Percentiles rank a stretch among this genome's conserved stretches.
Conservation (phyloP, 2,113 vertebrate genomes). For the Mirounga angustirostris region DNA sequence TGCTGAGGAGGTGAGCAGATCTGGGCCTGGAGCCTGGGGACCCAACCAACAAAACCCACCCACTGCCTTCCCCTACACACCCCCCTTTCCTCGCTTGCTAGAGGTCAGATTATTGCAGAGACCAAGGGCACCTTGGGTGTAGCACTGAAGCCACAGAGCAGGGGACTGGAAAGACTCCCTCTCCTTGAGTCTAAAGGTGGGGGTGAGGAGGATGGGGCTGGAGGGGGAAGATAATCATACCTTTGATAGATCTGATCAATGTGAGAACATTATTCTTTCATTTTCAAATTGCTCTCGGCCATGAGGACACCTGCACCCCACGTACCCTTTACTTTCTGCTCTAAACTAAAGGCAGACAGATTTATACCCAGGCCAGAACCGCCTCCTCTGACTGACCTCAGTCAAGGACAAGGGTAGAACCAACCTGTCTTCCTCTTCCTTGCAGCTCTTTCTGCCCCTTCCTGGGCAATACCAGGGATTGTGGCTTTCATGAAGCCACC, state of each 20-base stretch:
- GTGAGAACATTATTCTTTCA: background rate
- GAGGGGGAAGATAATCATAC: background rate
- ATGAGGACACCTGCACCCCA: background rate
- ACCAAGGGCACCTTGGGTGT: background rate
- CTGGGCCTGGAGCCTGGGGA: background rate
- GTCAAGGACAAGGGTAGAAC: background rate
- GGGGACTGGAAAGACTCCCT: background rate
- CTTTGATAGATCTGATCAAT: background rate
- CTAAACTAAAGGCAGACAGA: background rate
- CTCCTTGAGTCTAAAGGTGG: background rate
- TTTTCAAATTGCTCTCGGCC: constrained; percentile 22
- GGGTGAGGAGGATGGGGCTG: background rate
- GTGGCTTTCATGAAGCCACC: background rate
- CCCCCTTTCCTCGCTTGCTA: fast-evolving
- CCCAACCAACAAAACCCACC: background rate
- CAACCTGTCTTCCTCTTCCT: background rate
- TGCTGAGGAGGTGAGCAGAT: too few species aligned
- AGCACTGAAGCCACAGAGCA: background rate
- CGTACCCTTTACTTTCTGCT: background rate
- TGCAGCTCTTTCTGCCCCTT: background rate
- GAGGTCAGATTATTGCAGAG: background rate
- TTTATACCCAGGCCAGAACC: background rate
- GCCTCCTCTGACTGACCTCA: background rate
- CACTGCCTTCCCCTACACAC: too few species aligned
- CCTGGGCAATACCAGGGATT: background rate